Evolutionary conservation across 2,888 invertebrate genomes (phyloP).

Genomic region (Athalia rosae): DNA sequence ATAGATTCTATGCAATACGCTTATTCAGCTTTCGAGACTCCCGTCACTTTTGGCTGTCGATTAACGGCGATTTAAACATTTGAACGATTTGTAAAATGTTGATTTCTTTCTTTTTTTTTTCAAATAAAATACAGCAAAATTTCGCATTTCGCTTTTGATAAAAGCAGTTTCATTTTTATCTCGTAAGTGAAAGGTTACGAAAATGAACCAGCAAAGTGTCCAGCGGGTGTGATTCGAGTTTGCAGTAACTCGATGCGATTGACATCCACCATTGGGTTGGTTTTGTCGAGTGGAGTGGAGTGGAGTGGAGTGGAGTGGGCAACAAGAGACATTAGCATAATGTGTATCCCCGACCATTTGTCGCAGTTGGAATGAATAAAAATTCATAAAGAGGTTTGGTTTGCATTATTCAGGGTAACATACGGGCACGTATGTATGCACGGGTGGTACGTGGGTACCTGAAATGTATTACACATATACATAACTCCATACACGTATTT

Average conservation of each 20-base stretch:
- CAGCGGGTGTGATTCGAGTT: conserved; percentile 15
- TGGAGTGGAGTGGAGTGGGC: conserved; percentile 34
- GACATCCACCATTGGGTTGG: background rate
- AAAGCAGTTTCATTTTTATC: too few relatives aligned
- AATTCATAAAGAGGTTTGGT: conserved; percentile 68
- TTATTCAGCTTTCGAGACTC: too few relatives aligned
- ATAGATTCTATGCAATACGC: too few relatives aligned
- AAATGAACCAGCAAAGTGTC: background rate
- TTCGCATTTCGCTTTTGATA: too few relatives aligned
- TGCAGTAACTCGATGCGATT: conserved; percentile 44
- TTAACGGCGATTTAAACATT: too few relatives aligned
- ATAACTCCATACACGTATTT: too few relatives aligned
- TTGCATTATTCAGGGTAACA: conserved; percentile 68
- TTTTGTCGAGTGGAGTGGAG: background rate
- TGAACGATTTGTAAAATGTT: too few relatives aligned
- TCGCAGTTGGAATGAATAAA: conserved; percentile 65
- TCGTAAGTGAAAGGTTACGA: background rate
- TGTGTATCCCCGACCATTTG: conserved; percentile 58
- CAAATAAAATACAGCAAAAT: too few relatives aligned
- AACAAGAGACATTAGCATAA: conserved; percentile 56
- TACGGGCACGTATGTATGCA: conserved; percentile 45
- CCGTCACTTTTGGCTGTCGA: too few relatives aligned
- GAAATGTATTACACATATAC: too few relatives aligned
- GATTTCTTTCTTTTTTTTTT: too few relatives aligned
- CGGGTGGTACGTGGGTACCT: background rate